Percentiles rank a stretch among this genome's conserved stretches.
These are phyloP conservation scores for Stratiomys singularior DNA, from an alignment of 2,888 invertebrate genomes.

Conservation along the genomic window DNA sequence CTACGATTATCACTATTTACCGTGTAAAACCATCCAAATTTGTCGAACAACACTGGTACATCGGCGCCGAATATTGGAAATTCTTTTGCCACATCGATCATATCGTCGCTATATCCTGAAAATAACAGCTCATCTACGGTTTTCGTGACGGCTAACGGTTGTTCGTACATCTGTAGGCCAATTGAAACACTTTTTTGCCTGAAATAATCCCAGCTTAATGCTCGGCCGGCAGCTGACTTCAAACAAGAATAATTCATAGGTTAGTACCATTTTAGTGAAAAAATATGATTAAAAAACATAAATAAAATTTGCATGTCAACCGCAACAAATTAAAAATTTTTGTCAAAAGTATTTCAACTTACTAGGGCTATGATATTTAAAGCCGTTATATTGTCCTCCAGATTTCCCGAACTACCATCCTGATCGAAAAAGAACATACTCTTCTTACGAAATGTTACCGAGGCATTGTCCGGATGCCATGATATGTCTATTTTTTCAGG, in stretches of 20 bases:
- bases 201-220: constrained; percentile 70
- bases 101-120: constrained; percentile 80
- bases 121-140: constrained; percentile 78
- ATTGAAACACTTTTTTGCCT: constrained; percentile 71
- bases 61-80: constrained; percentile 69
- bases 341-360: constrained; percentile 61
- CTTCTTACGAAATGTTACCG: constrained; percentile 76
- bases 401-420: constrained; percentile 73
- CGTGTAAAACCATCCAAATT: constrained; percentile 87
- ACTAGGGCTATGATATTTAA: constrained; percentile 84
- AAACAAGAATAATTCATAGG: constrained; percentile 46
- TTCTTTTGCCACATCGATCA: constrained; percentile 74
- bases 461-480: constrained; percentile 77
- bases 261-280: neutral
- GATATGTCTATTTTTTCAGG: constrained; percentile 77
- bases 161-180: constrained; percentile 69
- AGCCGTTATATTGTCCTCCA: constrained; percentile 76
- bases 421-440: constrained; percentile 78
- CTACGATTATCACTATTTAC: too few relatives aligned
- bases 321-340: neutral
- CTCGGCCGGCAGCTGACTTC: constrained; percentile 67
- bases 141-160: constrained; percentile 71
- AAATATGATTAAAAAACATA: neutral
- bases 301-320: neutral
- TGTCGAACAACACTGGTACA: constrained; percentile 75